Evolutionary conservation across 2,797 vertebrate genomes (phyloP).

Genomic region (Eupleurogrammus muticus): DNA sequence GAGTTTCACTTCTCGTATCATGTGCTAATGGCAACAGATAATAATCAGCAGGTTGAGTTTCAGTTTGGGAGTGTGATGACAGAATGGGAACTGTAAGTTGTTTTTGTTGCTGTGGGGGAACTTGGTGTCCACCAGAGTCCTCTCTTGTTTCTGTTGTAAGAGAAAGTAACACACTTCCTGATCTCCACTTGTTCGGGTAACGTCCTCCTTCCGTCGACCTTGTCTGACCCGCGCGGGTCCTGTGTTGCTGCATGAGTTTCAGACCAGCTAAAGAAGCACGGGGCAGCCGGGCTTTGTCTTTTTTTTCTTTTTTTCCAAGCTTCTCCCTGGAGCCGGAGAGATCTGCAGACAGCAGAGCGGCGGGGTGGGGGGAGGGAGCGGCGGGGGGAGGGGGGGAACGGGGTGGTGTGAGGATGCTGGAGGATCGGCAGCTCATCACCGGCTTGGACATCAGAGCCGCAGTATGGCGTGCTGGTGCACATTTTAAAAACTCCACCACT

Average conservation of each 20-base stretch:
- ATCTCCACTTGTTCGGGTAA: conserved; percentile 42
- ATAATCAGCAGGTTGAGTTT: conserved; percentile 5
- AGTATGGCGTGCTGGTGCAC: conserved; percentile 87
- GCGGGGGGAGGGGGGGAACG: conserved; percentile 12
- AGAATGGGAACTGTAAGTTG: conserved; percentile 20
- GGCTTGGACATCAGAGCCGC: conserved; percentile 79
- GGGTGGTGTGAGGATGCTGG: conserved; percentile 39
- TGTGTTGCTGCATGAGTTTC: conserved; percentile 42
- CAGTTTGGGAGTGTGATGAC: conserved; percentile 25
- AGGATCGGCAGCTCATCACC: conserved; percentile 72
- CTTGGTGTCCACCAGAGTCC: neutral
- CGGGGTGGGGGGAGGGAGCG: conserved; percentile 15
- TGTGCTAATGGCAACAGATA: conserved; percentile 3
- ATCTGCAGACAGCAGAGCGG: conserved; percentile 65
- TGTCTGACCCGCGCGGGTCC: conserved; percentile 57
- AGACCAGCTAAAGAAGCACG: conserved; percentile 52
- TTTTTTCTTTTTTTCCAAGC: conserved; percentile 56
- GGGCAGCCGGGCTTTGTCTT: conserved; percentile 54
- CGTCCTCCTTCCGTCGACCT: conserved; percentile 47
- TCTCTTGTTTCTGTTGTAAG: conserved; percentile 38
- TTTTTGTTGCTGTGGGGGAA: conserved; percentile 25
- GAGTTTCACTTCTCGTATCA: conserved; percentile 15
- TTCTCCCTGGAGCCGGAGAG: conserved; percentile 44
- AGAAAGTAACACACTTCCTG: conserved; percentile 26
- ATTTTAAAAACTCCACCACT: conserved; percentile 80